Conservation (phyloP, 35 echinoderm and acorn worm genomes). For the Anneissia japonica region DNA sequence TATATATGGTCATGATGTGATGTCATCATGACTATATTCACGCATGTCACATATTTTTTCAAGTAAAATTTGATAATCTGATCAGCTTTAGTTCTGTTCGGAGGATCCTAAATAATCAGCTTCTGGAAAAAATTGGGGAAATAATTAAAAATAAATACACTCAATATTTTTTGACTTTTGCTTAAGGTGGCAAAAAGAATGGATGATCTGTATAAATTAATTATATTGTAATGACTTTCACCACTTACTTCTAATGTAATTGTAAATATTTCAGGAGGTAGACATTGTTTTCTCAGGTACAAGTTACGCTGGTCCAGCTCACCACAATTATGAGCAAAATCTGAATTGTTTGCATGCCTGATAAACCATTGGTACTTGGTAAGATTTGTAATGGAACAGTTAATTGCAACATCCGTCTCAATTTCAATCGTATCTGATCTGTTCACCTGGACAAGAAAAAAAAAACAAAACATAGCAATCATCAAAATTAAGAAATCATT, state of each 20-base stretch:
- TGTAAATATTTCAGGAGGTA: slow-evolving; percentile 41
- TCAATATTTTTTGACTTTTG: too few species aligned
- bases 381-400: slow-evolving; percentile 59
- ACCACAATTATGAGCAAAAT: background rate
- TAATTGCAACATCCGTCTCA: slow-evolving; percentile 61
- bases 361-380: slow-evolving; percentile 57
- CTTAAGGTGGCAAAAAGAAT: too few species aligned
- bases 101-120: too few species aligned
- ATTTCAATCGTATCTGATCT: slow-evolving; percentile 47
- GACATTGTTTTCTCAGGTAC: slow-evolving; percentile 38
- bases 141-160: too few species aligned
- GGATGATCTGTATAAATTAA: background rate
- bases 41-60: too few species aligned
- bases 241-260: slow-evolving; percentile 53
- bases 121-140: too few species aligned
- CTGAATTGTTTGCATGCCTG: slow-evolving; percentile 13
- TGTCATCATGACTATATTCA: too few species aligned
- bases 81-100: too few species aligned
- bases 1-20: too few species aligned
- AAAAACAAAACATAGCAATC: background rate
- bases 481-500: background rate
- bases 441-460: slow-evolving; percentile 34
- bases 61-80: too few species aligned
- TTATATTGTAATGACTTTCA: background rate
- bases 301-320: slow-evolving; percentile 51